A percentile compares a stretch with the other conserved stretches of the same genome.
Conservation (phyloP, 37 sponge, comb jelly and placozoan genomes). For the Crambe crambe region DNA sequence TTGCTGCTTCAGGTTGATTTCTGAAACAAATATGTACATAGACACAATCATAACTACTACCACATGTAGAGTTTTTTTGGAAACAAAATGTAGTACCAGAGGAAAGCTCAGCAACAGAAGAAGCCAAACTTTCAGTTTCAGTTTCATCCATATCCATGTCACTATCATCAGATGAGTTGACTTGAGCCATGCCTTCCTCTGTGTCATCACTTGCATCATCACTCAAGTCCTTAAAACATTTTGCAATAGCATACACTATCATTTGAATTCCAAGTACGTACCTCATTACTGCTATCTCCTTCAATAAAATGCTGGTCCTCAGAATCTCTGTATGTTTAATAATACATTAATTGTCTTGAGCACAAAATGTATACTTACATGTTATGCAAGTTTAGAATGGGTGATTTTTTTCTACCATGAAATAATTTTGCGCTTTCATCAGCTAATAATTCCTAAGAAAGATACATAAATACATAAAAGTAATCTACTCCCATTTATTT, state of each 20-base stretch:
- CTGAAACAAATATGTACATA: constrained; percentile 25
- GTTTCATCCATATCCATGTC: constrained; percentile 45
- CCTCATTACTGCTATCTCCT: constrained; percentile 8
- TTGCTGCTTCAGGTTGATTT: constrained; percentile 96
- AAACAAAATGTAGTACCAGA: constrained; percentile 17
- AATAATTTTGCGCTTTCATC: too few relatives aligned
- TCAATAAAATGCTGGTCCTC: not conserved
- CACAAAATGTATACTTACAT: too few relatives aligned
- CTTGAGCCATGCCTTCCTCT: constrained; percentile 15
- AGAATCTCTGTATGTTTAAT: not conserved
- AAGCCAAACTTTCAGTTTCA: constrained; percentile 52
- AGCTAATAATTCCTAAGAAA: too few relatives aligned
- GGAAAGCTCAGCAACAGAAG: constrained; percentile 63
- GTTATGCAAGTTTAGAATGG: too few relatives aligned
- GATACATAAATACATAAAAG: too few relatives aligned
- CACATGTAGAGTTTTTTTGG: too few relatives aligned
- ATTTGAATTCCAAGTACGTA: not conserved
- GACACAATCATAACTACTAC: not conserved
- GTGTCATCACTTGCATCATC: constrained; percentile 7
- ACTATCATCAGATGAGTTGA: constrained; percentile 61
- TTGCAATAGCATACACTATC: not conserved
- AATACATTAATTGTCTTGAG: not conserved
- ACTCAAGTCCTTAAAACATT: constrained; percentile 1
- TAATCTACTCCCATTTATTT: too few relatives aligned
- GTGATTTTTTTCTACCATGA: too few relatives aligned